Base-by-base conservation (phyloP, 2,888 invertebrate species). In the Parapristionchus giblindavisi region DNA sequence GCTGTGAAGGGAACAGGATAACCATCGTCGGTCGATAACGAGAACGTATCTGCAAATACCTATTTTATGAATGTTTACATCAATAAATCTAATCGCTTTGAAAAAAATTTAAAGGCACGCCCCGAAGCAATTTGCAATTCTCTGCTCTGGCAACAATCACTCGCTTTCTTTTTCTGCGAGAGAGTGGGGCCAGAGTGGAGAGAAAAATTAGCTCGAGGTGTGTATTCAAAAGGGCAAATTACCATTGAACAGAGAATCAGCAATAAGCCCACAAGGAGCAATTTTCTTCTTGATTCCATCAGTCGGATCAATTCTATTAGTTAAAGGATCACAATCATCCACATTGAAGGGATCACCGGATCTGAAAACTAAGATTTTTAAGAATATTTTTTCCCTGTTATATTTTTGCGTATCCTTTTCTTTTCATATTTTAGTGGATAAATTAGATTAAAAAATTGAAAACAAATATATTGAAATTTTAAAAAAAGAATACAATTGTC, bases 341-440 rank as follows among this genome's bases (percentile, higher is more conserved):
- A 89, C 89, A 83, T 91, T 91, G 4, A 92, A 92, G 88, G 94
- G 94, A 40, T 87, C 78, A 0, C 97, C 97, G 56, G 95, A 90
- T 21, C 63, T 63, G 36, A 2, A 38, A 34, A 32, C 24, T 38
- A 36, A 27, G 0, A 1, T 6, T n/a, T 24, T 61, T 38, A 17
- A 43, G 8, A 14, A n/a, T n/a, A n/a, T n/a, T n/a, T n/a, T n/a
- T n/a, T n/a, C n/a, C n/a, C n/a, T n/a, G n/a, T n/a, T n/a, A n/a
- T n/a, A n/a, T n/a, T n/a, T n/a, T n/a, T n/a, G n/a, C n/a, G n/a
- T n/a, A n/a, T n/a, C n/a, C n/a, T n/a, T n/a, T n/a, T n/a, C n/a
- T n/a, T n/a, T n/a, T n/a, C n/a, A n/a, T n/a, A n/a, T n/a, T n/a
- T n/a, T n/a, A n/a, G n/a, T n/a, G n/a, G n/a, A n/a, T n/a, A n/a